Evolutionary conservation across 1,140 invertebrate genomes (phyloP), one percentile per base, ranked within the genome.

Genomic region (Cydia amplana): DNA sequence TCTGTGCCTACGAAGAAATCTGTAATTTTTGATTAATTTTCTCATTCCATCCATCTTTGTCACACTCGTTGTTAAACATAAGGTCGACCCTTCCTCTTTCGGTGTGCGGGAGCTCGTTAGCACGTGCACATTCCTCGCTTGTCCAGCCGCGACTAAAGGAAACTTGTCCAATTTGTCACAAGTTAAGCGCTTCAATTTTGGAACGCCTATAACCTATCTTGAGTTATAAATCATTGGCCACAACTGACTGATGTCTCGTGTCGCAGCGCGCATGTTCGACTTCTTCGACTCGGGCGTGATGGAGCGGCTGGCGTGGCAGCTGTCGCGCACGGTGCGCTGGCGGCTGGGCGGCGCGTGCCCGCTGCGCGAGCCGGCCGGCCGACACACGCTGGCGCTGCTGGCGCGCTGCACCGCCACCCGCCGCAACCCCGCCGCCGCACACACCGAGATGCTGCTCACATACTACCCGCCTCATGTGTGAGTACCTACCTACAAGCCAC

Each of bases 211-310:
- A n/a, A n/a, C n/a, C n/a, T n/a, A n/a, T n/a, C n/a, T n/a, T n/a
- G n/a, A n/a, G n/a, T n/a, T n/a, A n/a, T n/a, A n/a, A n/a, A n/a
- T n/a, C n/a, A n/a, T n/a, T n/a, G 25, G 3, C 28, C 1, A 28
- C 5, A 25, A 75, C 16, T 10, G n/a, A 51, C n/a, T 16, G 43
- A 25, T 49, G 75, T 43, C 2, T 1, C 64, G 28, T 28, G 74
- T 87, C 92, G 84, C 88, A 94, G 97, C 96, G 75, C 95, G 96
- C 73, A 95, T 96, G 94, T 97, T 97, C 87, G 97, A 98, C 91
- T 98, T 96, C 91, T 97, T 98, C 88, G 97, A 98, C 89, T 92
- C 96, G 74, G 96, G 97, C 43, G 96, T 97, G 73, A 98, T 98
- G 97, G 97, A 98, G 89, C 95, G 96, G 23, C 93, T 98, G 16